A percentile compares a stretch with the other conserved stretches of the same genome.
phyloP scores from a whole-genome alignment of 2,888 invertebrate species.

The Eilema caniola region DNA sequence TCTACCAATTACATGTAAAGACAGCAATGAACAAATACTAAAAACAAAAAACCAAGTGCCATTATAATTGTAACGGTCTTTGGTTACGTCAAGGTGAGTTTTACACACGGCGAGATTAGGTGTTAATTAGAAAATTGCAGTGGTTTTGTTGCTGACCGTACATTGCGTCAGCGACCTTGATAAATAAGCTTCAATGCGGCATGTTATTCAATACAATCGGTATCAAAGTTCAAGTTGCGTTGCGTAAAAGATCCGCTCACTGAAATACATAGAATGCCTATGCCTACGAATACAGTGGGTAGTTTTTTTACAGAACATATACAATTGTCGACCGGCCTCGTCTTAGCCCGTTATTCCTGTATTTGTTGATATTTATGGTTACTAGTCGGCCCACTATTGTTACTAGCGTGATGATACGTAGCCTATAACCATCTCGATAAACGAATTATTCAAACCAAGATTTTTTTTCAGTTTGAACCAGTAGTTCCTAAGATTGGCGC shows the following conservation, averaged over 20 bases:
- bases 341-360: no score
- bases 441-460: no score
- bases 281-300: no score
- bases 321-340: no score
- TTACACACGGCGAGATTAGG: not conserved
- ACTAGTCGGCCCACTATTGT: no score
- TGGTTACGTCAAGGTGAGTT: conserved; percentile 2
- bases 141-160: not conserved
- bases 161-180: conserved; percentile 1
- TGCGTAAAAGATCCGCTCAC: not conserved
- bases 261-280: not conserved
- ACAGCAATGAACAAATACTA: not conserved
- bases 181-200: conserved; percentile 4
- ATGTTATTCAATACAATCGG: not conserved
- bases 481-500: no score
- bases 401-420: no score
- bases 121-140: conserved; percentile 1
- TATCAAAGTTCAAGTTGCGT: not conserved
- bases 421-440: no score
- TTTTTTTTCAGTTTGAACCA: no score
- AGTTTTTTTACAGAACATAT: no score
- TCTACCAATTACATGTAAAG: not conserved
- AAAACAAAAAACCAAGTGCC: not conserved
- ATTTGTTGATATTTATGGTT: no score
- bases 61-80: not conserved